Base-by-base conservation (phyloP, 2,888 invertebrate species). In the Cybosia mesomella region DNA sequence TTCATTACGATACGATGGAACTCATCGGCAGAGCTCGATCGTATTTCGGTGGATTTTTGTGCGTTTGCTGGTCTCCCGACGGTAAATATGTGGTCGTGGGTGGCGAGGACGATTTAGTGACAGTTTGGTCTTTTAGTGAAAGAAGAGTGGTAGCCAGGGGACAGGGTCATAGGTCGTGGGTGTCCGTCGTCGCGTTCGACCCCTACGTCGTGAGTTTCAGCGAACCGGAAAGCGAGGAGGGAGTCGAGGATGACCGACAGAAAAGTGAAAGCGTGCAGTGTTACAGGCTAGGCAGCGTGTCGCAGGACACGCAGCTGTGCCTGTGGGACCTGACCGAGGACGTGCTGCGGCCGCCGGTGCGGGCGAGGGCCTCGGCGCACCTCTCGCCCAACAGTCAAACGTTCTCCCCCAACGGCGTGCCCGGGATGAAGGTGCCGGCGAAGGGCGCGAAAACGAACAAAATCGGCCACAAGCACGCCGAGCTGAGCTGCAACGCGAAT, bases 241-340 rank as follows among this genome's bases (percentile, higher is more conserved):
- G 96, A 66, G 96, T 95, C 70, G 91, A 92, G 59, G 91, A 90
- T 68, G 89, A 86, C 69, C 81, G 86, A 67, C 87, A 72, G 64
- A 76, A 74, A 71, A 78, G 83, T 77, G 90, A 89, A 90, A 86
- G 93, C 89, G 95, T 82, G 86, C 96, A 97, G 34, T 97, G 97
- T 85, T 98, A 98, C 89, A 95, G 98, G 76, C 95, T 99, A 74
- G 99, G 99, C 39, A 98, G 98, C 75, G 99, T 99, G 1, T 98
- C 99, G 43, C 99, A 99, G 91, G 99, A 99, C 93, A 99, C 99
- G 58, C 98, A 99, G 90, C 94, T 99, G 77, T 99, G 99, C 92
- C 95, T 99, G 76, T 99, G 99, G 99, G 99, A 99, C 90, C 96
- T 99, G 71, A 99, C 99, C 18, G 99, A 99, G 89, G 99, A 99